Evolutionary conservation across 1,140 invertebrate genomes (phyloP).

Genomic region (Eueides isabella): DNA sequence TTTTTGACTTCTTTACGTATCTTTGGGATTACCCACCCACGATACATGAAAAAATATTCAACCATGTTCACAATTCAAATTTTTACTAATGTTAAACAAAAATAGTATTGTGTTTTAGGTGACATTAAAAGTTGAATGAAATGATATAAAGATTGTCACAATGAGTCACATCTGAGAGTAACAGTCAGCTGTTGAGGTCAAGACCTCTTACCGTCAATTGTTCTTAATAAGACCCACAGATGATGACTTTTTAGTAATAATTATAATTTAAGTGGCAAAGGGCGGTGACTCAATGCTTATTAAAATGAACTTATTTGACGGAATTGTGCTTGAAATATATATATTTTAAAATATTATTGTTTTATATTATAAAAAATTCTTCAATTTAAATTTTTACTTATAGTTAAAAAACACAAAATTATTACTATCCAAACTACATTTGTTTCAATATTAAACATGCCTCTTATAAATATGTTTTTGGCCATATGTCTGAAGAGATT

Average conservation of each 20-base stretch:
- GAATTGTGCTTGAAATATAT: neutral
- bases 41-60: no score
- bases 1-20: no score
- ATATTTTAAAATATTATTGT: neutral
- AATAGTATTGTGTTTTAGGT: neutral
- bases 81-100: no score
- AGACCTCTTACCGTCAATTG: conserved; percentile 26
- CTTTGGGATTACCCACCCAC: no score
- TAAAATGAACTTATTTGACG: neutral
- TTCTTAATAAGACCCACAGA: conserved; percentile 15
- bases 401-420: no score
- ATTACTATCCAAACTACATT: no score
- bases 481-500: no score
- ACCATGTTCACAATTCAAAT: no score
- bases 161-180: conserved; percentile 19
- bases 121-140: neutral
- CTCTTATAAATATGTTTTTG: no score
- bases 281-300: neutral
- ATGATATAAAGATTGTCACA: neutral
- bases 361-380: neutral
- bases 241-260: conserved; percentile 14
- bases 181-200: conserved; percentile 29
- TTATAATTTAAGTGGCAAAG: conserved; percentile 15
- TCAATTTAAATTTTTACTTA: no score
- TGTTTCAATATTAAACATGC: no score